These are phyloP conservation scores for Endomychus coccineus DNA, from an alignment of 2,888 invertebrate species.

Conservation along the genomic window DNA sequence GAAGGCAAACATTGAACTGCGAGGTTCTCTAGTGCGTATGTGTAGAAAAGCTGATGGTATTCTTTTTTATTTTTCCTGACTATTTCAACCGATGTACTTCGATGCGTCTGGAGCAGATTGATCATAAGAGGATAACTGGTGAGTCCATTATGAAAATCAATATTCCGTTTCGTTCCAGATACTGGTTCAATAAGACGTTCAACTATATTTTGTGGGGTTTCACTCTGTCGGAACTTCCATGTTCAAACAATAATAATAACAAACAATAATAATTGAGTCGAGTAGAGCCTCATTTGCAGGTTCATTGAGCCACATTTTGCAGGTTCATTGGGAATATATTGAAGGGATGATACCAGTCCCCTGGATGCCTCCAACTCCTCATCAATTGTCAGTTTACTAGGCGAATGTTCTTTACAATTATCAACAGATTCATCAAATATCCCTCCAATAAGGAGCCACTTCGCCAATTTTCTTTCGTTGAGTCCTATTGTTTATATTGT, in stretches of 20 bases:
- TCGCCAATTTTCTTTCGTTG: conserved; percentile 4
- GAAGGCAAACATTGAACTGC: conserved; percentile 16
- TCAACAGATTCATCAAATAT: conserved; percentile 5
- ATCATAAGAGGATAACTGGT: conserved; percentile 5
- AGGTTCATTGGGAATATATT: conserved; percentile 6
- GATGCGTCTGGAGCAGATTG: conserved; percentile 14
- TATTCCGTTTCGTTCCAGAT: conserved; percentile 2
- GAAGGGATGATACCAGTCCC: conserved; percentile 3
- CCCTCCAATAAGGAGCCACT: conserved; percentile 2
- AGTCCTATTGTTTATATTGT: too few relatives aligned
- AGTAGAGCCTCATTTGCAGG: not conserved
- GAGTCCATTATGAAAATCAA: conserved; percentile 4
- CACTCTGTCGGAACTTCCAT: conserved; percentile 2
- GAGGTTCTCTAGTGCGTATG: conserved; percentile 1
- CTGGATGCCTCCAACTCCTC: conserved; percentile 8
- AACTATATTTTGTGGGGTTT: conserved; percentile 5
- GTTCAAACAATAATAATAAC: too few relatives aligned
- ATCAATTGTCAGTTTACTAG: conserved; percentile 5
- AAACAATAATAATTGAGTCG: not conserved
- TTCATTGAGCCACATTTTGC: not conserved
- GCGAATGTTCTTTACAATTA: conserved; percentile 3
- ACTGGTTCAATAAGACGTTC: conserved; percentile 7
- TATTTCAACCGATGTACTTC: conserved; percentile 11
- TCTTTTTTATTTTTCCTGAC: conserved; percentile 15
- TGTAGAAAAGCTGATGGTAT: conserved; percentile 14